Percentiles rank a stretch among this genome's conserved stretches.
Conservation (phyloP, 2,113 vertebrate species). For the Bombycilla garrulus region DNA sequence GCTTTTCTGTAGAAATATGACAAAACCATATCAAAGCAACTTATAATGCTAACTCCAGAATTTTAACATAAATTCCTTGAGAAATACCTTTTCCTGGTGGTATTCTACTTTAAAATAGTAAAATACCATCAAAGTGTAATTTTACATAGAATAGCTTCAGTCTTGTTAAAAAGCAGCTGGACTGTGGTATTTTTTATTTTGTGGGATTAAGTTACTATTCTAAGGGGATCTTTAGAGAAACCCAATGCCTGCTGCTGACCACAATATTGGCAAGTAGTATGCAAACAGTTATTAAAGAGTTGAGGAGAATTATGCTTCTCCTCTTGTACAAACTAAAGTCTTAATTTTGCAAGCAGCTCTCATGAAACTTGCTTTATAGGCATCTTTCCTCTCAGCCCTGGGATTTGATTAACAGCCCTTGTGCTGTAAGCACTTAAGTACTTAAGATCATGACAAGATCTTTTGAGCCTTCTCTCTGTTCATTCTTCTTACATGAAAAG, state of each 20-base stretch:
- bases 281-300: not conserved
- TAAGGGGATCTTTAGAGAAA: not conserved
- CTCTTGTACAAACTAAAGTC: not conserved
- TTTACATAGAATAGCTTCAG: not conserved
- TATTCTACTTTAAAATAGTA: not conserved
- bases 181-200: not conserved
- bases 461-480: not conserved
- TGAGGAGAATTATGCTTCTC: not conserved
- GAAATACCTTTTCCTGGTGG: not conserved
- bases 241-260: not conserved
- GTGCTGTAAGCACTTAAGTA: not conserved
- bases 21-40: not conserved
- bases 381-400: not conserved
- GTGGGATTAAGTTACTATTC: constrained; percentile 15
- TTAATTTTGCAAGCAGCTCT: not conserved
- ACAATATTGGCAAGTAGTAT: not conserved
- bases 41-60: not conserved
- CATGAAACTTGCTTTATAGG: not conserved
- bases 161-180: constrained; percentile 16
- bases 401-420: constrained; percentile 18
- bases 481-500: not conserved
- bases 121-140: not conserved
- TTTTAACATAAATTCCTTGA: not conserved
- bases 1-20: not conserved
- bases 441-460: constrained; percentile 7